phyloP scores from a whole-genome alignment of 2,797 vertebrate species.

The Enteromius radiatus region DNA sequence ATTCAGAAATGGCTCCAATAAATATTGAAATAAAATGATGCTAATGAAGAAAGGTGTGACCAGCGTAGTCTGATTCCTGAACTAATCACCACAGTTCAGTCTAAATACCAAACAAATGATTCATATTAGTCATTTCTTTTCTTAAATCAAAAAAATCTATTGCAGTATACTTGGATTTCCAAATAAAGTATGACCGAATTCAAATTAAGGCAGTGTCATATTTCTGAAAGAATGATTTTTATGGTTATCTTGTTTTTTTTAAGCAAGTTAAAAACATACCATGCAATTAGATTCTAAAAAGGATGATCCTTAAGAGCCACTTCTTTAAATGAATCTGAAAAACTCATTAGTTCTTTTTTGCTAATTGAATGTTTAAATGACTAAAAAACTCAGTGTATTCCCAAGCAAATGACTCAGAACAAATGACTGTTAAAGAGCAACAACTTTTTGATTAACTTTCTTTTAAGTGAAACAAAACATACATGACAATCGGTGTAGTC shows the following conservation, averaged over 20 bases:
- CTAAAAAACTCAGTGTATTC: not conserved
- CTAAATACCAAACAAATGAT: not conserved
- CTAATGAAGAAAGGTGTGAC: not conserved
- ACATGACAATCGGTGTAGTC: not conserved
- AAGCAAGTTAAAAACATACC: not conserved
- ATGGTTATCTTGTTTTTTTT: not conserved
- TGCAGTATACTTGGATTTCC: not conserved
- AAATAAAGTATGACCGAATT: not conserved
- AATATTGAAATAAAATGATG: not conserved
- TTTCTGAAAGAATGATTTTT: not conserved
- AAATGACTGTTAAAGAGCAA: too few species aligned
- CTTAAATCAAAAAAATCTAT: not conserved
- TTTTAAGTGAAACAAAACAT: not conserved
- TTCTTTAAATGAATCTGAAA: not conserved
- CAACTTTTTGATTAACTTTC: not conserved
- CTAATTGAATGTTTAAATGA: not conserved
- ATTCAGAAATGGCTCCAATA: not conserved
- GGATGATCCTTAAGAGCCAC: not conserved
- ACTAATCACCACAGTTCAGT: not conserved
- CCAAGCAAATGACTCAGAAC: not conserved
- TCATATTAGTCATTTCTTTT: not conserved
- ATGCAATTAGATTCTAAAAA: not conserved
- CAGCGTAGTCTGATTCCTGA: not conserved
- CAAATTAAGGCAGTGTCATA: not conserved
- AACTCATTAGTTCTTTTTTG: not conserved